Conservation (phyloP, 2,113 vertebrate species). For the Cinclus mexicanus region DNA sequence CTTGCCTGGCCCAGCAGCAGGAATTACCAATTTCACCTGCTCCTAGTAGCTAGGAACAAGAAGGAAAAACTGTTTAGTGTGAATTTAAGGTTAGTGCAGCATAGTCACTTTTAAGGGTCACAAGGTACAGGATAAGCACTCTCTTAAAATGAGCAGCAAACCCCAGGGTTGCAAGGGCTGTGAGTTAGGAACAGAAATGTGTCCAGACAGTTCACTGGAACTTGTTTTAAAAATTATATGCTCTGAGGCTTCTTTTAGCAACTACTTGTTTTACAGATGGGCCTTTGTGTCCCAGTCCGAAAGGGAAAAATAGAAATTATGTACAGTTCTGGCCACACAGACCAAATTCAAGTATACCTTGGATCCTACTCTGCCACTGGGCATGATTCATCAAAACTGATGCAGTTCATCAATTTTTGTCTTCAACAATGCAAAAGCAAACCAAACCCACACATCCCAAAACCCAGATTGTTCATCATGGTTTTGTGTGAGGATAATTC, state of each 20-base stretch:
- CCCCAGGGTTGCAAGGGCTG: background rate
- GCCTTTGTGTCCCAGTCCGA: background rate
- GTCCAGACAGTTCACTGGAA: background rate
- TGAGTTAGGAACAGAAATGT: background rate
- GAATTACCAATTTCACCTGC: background rate
- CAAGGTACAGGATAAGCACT: background rate
- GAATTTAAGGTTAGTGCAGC: background rate
- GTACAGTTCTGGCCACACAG: background rate
- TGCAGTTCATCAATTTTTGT: background rate
- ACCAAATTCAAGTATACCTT: background rate
- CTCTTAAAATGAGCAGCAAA: background rate
- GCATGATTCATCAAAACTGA: background rate
- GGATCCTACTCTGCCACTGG: background rate
- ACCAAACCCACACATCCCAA: background rate
- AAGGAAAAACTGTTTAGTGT: background rate
- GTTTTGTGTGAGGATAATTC: background rate
- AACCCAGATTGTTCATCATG: background rate
- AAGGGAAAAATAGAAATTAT: background rate
- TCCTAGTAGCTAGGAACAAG: background rate
- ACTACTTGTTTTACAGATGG: background rate
- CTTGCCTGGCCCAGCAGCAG: background rate
- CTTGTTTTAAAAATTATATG: background rate
- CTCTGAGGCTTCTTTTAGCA: background rate
- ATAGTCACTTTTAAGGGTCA: background rate
- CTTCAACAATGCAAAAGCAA: background rate